phyloP scores from a whole-genome alignment of 1,140 invertebrate genomes.

The Aphelinus certus region DNA sequence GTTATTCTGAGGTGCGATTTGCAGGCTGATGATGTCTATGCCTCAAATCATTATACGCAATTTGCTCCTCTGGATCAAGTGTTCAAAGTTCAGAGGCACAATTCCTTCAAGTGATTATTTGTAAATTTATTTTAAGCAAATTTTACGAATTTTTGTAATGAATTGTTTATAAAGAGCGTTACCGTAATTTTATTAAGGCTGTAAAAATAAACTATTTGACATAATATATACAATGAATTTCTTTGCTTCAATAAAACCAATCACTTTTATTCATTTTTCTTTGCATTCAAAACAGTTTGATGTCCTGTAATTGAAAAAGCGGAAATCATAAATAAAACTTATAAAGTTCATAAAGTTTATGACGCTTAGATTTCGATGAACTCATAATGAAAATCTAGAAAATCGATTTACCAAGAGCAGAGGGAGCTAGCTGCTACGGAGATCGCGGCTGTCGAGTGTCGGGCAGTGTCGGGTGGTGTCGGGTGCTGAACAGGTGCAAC shows the following conservation, averaged over 20 bases:
- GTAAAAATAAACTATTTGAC: slow-evolving; percentile 41
- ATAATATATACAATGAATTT: slow-evolving; percentile 10
- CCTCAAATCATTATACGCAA: slow-evolving; percentile 67
- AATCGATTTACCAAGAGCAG: no score
- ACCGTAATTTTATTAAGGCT: slow-evolving; percentile 40
- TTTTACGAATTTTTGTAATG: slow-evolving; percentile 38
- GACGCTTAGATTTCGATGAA: no score
- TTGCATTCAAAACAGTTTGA: no score
- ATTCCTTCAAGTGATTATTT: slow-evolving; percentile 54
- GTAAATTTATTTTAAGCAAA: slow-evolving; percentile 37
- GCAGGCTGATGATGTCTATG: slow-evolving; percentile 69
- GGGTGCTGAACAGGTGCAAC: slow-evolving; percentile 1
- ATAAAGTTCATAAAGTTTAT: no score
- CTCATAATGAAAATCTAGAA: no score
- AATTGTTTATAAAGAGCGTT: slow-evolving; percentile 32
- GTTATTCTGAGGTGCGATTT: slow-evolving; percentile 85
- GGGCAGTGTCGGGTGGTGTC: no score
- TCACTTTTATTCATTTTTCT: no score
- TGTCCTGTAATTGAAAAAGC: no score
- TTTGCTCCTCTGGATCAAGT: slow-evolving; percentile 72
- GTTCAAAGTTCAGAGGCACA: slow-evolving; percentile 63
- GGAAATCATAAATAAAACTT: no score
- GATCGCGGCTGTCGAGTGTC: no score
- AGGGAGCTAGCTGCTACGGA: no score
- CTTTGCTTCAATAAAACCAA: slow-evolving; percentile 2